Evolutionary conservation across 2,113 vertebrate genomes (phyloP).

Genomic region (Sinocyclocheilus anshuiensis): DNA sequence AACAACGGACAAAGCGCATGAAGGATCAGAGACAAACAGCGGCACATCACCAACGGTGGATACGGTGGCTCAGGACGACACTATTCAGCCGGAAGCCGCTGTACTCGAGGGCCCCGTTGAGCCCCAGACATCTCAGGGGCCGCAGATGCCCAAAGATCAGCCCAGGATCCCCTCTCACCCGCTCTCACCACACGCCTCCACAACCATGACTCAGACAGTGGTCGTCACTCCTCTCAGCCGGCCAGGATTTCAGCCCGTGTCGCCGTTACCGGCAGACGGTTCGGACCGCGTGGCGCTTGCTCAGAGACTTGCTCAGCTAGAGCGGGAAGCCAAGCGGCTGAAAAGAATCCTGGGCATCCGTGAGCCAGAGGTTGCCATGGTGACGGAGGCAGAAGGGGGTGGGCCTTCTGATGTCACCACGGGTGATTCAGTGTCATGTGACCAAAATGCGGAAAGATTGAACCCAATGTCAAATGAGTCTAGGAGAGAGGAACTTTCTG

Average conservation of each 20-base stretch:
- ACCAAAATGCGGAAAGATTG: not conserved
- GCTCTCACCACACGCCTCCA: conserved; percentile 16
- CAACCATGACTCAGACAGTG: conserved; percentile 64
- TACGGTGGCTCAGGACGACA: conserved; percentile 24
- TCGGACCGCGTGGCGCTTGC: conserved; percentile 51
- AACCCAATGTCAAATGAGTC: not conserved
- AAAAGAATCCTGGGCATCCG: conserved; percentile 61
- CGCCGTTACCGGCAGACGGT: conserved; percentile 42
- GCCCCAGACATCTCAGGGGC: not conserved
- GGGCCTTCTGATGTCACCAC: conserved; percentile 3
- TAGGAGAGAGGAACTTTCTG: not conserved
- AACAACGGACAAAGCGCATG: conserved; percentile 6
- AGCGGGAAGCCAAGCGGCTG: conserved; percentile 68
- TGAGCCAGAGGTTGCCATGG: conserved; percentile 59
- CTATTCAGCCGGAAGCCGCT: not conserved
- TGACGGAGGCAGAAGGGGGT: conserved; percentile 55
- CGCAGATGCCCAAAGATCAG: conserved; percentile 39
- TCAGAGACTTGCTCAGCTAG: conserved; percentile 64
- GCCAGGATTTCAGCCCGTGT: conserved; percentile 39
- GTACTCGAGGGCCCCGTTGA: conserved; percentile 19
- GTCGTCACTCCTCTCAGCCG: conserved; percentile 64
- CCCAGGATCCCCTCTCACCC: conserved; percentile 39
- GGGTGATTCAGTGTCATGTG: conserved; percentile 33
- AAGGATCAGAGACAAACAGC: conserved; percentile 19
- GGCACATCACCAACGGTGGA: not conserved